A percentile compares a stretch with the other conserved stretches of the same genome.
Evolutionary conservation across 1,140 invertebrate species (phyloP).

Genomic region (Papilio dardanus): DNA sequence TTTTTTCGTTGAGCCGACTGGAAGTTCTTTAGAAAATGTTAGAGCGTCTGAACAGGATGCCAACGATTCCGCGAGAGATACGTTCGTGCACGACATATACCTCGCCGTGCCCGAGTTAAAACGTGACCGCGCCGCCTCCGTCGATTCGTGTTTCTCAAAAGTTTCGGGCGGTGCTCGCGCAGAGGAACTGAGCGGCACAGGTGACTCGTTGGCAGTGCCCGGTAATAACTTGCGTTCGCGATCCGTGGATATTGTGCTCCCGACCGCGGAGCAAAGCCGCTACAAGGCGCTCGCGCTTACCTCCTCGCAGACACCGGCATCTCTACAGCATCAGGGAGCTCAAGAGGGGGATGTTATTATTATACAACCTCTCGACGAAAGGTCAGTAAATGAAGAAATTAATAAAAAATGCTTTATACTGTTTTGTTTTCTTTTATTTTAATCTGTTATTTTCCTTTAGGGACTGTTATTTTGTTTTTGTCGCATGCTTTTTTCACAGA

Average conservation of each 20-base stretch:
- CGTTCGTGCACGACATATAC: conserved; percentile 88
- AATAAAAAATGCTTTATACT: neutral
- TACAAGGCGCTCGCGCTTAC: conserved; percentile 90
- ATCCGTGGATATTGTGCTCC: conserved; percentile 95
- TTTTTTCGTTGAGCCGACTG: conserved; percentile 87
- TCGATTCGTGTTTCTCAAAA: conserved; percentile 91
- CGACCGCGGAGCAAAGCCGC: conserved; percentile 91
- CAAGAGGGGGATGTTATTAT: conserved; percentile 50
- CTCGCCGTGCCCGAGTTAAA: conserved; percentile 91
- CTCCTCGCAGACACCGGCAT: conserved; percentile 68
- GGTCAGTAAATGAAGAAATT: conserved; percentile 58
- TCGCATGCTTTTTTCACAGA: neutral
- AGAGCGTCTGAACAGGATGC: conserved; percentile 83
- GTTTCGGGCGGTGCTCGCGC: conserved; percentile 86
- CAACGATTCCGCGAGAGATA: conserved; percentile 80
- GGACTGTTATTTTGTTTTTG: neutral
- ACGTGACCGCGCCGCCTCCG: conserved; percentile 91
- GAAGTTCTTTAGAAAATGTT: conserved; percentile 86
- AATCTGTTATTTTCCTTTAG: neutral
- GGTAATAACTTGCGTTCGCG: conserved; percentile 88
- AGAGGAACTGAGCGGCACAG: conserved; percentile 85
- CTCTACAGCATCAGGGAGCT: conserved; percentile 50
- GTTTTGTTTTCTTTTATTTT: conserved; percentile 15
- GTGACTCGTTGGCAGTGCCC: conserved; percentile 86
- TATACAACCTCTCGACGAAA: conserved; percentile 55